phyloP scores from a whole-genome alignment of 2,888 invertebrate genomes.

The Globia sparganii region DNA sequence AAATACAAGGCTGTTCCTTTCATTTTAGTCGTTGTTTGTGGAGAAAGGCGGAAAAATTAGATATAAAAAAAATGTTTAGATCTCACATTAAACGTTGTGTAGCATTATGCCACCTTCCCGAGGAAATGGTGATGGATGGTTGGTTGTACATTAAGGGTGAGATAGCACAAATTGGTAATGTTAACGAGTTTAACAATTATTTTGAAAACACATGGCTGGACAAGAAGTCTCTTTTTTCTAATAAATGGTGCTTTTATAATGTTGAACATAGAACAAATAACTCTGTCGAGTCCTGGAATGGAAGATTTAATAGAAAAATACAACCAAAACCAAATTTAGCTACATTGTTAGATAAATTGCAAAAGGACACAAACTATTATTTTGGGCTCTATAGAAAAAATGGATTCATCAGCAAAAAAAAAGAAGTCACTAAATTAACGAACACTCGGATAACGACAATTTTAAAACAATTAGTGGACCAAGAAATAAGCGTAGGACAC shows the following conservation, averaged over 20 bases:
- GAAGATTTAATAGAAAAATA: background rate
- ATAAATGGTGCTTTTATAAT: background rate
- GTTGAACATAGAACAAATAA: background rate
- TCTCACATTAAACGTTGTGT: no score
- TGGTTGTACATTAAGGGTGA: background rate
- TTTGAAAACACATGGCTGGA: background rate
- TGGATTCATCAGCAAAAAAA: no score
- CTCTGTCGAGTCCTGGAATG: background rate
- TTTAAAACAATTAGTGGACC: background rate
- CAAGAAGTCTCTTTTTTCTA: background rate
- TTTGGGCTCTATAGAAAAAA: no score
- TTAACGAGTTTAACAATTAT: background rate
- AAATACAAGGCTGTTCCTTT: no score
- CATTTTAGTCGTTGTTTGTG: no score
- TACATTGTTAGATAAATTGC: no score
- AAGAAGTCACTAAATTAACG: background rate
- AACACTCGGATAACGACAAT: background rate
- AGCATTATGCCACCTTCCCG: no score
- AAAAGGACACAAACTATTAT: no score
- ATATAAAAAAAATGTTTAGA: no score
- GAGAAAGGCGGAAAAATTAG: no score
- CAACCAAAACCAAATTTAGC: background rate
- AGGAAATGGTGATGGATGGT: background rate
- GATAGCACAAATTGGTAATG: background rate
- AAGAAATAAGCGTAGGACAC: background rate